Evolutionary conservation across 2,797 vertebrate species (phyloP).

Genomic region (Urosaurus nigricauda): DNA sequence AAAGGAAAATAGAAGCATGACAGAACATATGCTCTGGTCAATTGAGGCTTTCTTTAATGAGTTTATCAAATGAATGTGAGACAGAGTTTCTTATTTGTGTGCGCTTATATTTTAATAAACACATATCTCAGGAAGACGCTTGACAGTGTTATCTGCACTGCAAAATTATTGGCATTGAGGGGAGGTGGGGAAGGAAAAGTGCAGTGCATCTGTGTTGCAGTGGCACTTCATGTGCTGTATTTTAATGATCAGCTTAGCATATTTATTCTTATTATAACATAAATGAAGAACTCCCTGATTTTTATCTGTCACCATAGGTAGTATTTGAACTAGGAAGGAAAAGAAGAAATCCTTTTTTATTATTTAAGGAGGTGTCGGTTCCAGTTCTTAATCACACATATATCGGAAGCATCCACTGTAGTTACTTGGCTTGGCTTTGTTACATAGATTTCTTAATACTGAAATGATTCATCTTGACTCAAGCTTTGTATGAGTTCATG

Average conservation of each 20-base stretch:
- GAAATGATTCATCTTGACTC: too few relatives aligned
- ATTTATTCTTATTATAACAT: constrained; percentile 4
- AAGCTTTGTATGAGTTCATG: not conserved
- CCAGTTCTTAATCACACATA: not conserved
- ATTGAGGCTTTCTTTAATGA: constrained; percentile 1
- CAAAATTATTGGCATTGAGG: not conserved
- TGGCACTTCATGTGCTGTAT: not conserved
- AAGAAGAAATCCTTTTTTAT: not conserved
- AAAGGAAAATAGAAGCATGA: not conserved
- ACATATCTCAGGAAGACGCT: not conserved
- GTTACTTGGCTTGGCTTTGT: not conserved
- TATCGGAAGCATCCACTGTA: not conserved
- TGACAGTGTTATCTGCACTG: not conserved
- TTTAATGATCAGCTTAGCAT: not conserved
- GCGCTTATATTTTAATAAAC: not conserved
- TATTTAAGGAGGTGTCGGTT: not conserved
- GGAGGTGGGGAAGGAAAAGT: too few relatives aligned
- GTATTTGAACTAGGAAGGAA: not conserved
- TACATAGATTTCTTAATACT: not conserved
- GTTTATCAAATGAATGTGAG: constrained; percentile 7
- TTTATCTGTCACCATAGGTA: not conserved
- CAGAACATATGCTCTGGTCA: constrained; percentile 6
- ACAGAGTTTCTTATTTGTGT: not conserved
- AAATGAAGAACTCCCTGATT: not conserved
- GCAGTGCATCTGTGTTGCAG: not conserved